Conservation (phyloP, 1,140 invertebrate genomes). For the Cotesia typhae region DNA sequence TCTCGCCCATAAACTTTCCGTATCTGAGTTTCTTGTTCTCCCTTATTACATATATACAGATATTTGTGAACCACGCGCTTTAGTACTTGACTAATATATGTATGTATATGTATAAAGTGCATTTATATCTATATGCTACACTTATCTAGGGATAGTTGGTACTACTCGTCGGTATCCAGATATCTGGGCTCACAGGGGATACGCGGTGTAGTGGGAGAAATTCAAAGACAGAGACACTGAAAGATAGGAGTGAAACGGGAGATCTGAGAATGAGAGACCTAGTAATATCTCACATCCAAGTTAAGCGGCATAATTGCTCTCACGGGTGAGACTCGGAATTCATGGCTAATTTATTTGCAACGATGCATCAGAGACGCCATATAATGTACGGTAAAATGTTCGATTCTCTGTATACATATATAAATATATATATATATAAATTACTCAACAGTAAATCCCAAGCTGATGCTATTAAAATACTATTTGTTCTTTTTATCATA, state of each 20-base stretch:
- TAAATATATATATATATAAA: constrained; percentile 15
- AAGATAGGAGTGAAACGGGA: constrained; percentile 3
- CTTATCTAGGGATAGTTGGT: not conserved
- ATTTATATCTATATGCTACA: not conserved
- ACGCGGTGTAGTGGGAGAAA: constrained; percentile 24
- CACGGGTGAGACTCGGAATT: constrained; percentile 18
- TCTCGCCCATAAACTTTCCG: not conserved
- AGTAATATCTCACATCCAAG: constrained; percentile 43
- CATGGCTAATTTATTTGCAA: constrained; percentile 36
- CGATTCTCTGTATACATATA: constrained; percentile 3
- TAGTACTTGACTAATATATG: not conserved
- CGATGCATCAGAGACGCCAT: constrained; percentile 33
- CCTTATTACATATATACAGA: too few species aligned
- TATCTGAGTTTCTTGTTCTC: constrained; percentile 17
- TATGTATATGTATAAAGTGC: not conserved
- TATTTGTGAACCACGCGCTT: too few species aligned
- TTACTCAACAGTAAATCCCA: not conserved
- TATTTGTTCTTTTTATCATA: not conserved
- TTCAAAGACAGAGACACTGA: constrained; percentile 21
- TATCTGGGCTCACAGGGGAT: constrained; percentile 1
- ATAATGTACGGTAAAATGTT: not conserved
- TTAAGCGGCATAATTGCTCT: constrained; percentile 52
- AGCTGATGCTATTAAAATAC: not conserved
- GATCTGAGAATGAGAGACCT: constrained; percentile 9
- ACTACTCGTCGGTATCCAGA: not conserved